Evolutionary conservation across 2,888 invertebrate genomes (phyloP).

Genomic region (Lymantria dispar): DNA sequence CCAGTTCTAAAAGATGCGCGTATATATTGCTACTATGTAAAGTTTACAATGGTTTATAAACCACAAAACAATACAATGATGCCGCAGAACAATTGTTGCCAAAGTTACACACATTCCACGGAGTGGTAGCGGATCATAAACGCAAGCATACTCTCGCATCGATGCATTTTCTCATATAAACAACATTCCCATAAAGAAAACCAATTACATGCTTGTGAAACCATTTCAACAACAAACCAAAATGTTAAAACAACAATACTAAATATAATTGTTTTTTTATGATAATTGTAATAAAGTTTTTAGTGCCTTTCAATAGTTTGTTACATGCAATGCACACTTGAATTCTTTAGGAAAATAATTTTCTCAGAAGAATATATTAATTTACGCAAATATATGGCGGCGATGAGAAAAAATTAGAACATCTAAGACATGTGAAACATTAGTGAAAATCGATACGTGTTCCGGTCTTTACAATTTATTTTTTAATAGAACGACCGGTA

Average conservation of each 20-base stretch:
- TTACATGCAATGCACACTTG: slow-evolving; percentile 20
- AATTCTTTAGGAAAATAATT: slow-evolving; percentile 17
- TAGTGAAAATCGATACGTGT: slow-evolving; percentile 27
- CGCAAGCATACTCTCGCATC: slow-evolving; percentile 37
- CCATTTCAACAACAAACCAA: slow-evolving; percentile 42
- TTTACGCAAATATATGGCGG: background rate
- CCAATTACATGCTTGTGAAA: slow-evolving; percentile 72
- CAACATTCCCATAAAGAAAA: slow-evolving; percentile 66
- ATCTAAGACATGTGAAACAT: slow-evolving; percentile 28
- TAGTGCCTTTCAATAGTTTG: slow-evolving; percentile 17
- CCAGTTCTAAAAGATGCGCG: too few species aligned
- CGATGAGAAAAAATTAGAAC: slow-evolving; percentile 11
- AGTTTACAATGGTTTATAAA: background rate
- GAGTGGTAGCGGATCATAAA: slow-evolving; percentile 49
- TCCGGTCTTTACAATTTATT: slow-evolving; percentile 9
- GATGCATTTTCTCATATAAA: slow-evolving; percentile 55
- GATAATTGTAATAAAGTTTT: slow-evolving; percentile 34
- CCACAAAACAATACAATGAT: slow-evolving; percentile 1
- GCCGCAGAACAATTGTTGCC: slow-evolving; percentile 29
- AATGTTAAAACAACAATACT: slow-evolving; percentile 24
- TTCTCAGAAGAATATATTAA: background rate
- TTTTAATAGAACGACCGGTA: slow-evolving; percentile 8
- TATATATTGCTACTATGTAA: background rate
- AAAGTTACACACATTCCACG: slow-evolving; percentile 41
- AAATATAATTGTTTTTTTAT: slow-evolving; percentile 30